A percentile compares a stretch with the other conserved stretches of the same genome.
phyloP scores from a whole-genome alignment of 2,888 invertebrate species.

The Pherbina coryleti region DNA sequence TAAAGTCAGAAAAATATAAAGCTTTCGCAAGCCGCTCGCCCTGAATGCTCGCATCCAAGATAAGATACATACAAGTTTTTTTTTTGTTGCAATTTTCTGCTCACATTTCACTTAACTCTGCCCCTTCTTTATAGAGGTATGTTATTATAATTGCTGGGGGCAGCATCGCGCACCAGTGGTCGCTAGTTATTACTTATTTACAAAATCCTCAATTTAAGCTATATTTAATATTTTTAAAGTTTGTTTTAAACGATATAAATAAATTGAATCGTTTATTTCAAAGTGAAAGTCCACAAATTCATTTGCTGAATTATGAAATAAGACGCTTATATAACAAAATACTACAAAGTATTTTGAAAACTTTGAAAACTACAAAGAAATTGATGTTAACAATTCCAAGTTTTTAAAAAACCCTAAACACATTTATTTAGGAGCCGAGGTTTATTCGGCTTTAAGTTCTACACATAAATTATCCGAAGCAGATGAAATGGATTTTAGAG shows the following conservation, averaged over 20 bases:
- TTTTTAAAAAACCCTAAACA: constrained; percentile 15
- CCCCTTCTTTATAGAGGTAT: no score
- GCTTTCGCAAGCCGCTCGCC: no score
- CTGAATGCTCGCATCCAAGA: no score
- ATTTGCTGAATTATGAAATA: neutral
- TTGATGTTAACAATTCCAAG: constrained; percentile 9
- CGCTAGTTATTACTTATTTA: constrained; percentile 3
- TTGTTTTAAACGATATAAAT: constrained; percentile 29
- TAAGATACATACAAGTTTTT: no score
- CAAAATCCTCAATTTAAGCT: constrained; percentile 35
- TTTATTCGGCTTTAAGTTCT: neutral
- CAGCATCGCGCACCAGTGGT: no score
- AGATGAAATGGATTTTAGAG: neutral
- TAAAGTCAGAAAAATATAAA: no score
- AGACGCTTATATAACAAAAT: neutral
- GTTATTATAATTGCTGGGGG: no score
- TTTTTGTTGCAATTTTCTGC: no score
- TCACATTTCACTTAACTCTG: no score
- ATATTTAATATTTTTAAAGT: constrained; percentile 38
- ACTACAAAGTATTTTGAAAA: constrained; percentile 22
- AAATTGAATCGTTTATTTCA: constrained; percentile 23
- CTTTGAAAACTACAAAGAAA: constrained; percentile 19
- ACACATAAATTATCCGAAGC: neutral
- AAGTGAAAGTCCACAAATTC: neutral
- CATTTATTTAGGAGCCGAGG: constrained; percentile 24